phyloP scores from a whole-genome alignment of 1,140 invertebrate genomes.

The Rhizoglyphus robini region DNA sequence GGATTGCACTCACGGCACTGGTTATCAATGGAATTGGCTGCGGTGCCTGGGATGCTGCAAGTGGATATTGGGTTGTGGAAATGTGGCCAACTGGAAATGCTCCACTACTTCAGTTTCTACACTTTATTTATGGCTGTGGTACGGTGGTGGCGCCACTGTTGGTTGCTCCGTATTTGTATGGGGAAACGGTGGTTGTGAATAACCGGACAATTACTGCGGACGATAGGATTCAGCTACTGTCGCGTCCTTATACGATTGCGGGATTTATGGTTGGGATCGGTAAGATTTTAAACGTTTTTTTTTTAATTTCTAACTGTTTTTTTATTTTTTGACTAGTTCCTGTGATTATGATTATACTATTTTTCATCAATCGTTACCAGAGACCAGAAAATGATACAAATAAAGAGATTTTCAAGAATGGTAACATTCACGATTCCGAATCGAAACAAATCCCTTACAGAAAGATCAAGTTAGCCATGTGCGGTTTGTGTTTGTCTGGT shows the following conservation, averaged over 20 bases:
- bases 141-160: neutral
- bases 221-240: neutral
- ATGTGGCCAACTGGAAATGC: slow-evolving; percentile 3
- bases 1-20: neutral
- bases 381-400: neutral
- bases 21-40: neutral
- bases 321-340: neutral
- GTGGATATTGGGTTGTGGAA: neutral
- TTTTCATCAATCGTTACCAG: neutral
- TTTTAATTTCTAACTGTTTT: neutral
- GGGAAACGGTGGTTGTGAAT: too few relatives aligned
- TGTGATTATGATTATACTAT: neutral
- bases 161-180: neutral
- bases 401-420: neutral
- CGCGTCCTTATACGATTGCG: neutral
- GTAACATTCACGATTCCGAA: neutral
- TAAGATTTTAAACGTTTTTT: neutral
- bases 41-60: neutral
- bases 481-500: neutral
- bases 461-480: neutral
- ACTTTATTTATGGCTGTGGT: slow-evolving; percentile 13
- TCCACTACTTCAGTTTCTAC: neutral
- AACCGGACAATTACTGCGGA: neutral
- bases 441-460: neutral
- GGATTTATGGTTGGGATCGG: neutral